Conservation (phyloP, 2,113 vertebrate species). For the Hippocampus comes region DNA sequence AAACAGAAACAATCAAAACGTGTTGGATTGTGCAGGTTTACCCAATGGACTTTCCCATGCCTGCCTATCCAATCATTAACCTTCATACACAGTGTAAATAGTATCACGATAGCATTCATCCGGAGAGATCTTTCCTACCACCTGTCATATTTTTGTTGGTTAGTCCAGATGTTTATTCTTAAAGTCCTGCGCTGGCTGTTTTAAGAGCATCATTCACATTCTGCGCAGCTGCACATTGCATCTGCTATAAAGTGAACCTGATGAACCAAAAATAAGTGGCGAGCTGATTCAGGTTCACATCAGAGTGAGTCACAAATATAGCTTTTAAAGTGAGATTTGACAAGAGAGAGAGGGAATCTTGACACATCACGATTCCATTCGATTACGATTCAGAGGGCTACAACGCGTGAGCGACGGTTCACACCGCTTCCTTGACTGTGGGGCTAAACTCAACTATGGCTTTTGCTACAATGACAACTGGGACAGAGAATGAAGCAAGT, state of each 20-base stretch:
- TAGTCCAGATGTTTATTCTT: background rate
- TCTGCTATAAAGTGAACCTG: background rate
- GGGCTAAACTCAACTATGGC: background rate
- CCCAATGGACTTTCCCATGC: background rate
- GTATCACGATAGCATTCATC: background rate
- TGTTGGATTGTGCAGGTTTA: background rate
- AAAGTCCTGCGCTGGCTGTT: background rate
- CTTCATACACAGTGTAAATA: background rate
- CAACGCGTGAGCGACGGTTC: background rate
- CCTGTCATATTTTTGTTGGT: background rate
- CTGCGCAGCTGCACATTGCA: background rate
- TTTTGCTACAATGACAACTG: background rate
- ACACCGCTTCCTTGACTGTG: background rate
- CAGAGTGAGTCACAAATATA: background rate
- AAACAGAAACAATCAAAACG: background rate
- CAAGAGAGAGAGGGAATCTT: background rate
- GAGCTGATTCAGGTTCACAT: constrained; percentile 1
- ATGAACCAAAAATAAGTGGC: background rate
- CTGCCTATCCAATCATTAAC: background rate
- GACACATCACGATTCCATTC: background rate
- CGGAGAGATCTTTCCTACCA: background rate
- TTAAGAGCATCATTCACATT: background rate
- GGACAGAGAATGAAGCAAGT: background rate
- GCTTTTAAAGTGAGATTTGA: background rate
- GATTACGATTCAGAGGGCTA: background rate